These are phyloP conservation scores for Tribolium madens DNA, from an alignment of 1,140 invertebrate genomes.

Conservation along the genomic window DNA sequence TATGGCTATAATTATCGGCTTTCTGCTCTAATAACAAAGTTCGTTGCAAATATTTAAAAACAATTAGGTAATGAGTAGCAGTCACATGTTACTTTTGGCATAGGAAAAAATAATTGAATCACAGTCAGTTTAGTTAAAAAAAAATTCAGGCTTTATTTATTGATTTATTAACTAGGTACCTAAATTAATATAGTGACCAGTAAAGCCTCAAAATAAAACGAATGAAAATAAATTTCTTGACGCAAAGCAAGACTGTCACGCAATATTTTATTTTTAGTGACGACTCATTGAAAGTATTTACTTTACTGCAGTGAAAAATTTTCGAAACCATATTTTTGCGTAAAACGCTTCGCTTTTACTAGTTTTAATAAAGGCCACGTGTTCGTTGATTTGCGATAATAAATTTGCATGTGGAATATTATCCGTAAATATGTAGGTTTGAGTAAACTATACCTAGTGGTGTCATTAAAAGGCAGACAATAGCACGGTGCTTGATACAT, in stretches of 20 bases:
- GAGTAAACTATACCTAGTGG: not conserved
- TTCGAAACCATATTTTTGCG: not conserved
- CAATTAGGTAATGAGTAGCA: not conserved
- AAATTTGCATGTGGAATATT: not conserved
- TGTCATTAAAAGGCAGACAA: conserved; percentile 9
- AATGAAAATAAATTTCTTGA: not conserved
- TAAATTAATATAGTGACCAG: too few species aligned
- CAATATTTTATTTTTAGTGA: not conserved
- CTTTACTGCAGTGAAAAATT: not conserved
- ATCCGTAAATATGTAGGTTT: not conserved
- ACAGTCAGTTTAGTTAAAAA: too few species aligned
- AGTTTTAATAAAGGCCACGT: not conserved
- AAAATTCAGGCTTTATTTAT: too few species aligned
- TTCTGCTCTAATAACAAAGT: not conserved
- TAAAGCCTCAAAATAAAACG: not conserved
- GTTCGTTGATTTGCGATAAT: not conserved
- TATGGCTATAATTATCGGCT: not conserved
- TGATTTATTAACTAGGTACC: too few species aligned
- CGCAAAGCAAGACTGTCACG: not conserved
- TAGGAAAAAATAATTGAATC: too few species aligned
- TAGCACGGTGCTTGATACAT: conserved; percentile 6
- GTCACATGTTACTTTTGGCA: too few species aligned
- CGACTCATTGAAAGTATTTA: not conserved
- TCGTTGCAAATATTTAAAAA: not conserved
- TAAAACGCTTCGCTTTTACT: not conserved